phyloP scores from a whole-genome alignment of 2,888 invertebrate genomes.

The Tromatobia lineatoria region DNA sequence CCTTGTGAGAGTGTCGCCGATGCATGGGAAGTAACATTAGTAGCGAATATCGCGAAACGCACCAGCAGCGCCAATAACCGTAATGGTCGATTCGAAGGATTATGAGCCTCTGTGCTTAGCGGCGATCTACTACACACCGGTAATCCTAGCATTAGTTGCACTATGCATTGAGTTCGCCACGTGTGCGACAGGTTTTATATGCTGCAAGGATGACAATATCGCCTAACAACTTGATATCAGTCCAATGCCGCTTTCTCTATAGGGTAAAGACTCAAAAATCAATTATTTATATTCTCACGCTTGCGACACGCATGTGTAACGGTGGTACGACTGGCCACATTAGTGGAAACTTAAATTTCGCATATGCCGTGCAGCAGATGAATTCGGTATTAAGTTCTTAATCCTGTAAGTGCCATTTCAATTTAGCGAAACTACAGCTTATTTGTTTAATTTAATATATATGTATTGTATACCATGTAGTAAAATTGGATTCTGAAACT shows the following conservation, averaged over 20 bases:
- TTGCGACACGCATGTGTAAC: slow-evolving; percentile 8
- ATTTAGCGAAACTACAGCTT: too few species aligned
- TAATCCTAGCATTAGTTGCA: slow-evolving; percentile 64
- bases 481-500: too few species aligned
- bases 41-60: slow-evolving; percentile 48
- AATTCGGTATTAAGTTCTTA: slow-evolving; percentile 7
- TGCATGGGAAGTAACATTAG: slow-evolving; percentile 41
- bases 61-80: slow-evolving; percentile 48
- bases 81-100: slow-evolving; percentile 66
- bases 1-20: slow-evolving; percentile 3
- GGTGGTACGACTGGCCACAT: background rate
- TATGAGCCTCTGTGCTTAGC: slow-evolving; percentile 52
- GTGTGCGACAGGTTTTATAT: slow-evolving; percentile 44
- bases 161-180: slow-evolving; percentile 32
- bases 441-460: too few species aligned
- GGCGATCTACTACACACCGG: slow-evolving; percentile 57
- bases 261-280: slow-evolving; percentile 50
- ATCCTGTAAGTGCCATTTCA: too few species aligned
- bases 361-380: slow-evolving; percentile 16
- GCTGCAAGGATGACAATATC: background rate
- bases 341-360: slow-evolving; percentile 7
- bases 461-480: too few species aligned
- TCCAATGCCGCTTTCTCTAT: background rate
- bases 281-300: slow-evolving; percentile 54
- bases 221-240: background rate